Evolutionary conservation across 2,888 invertebrate genomes (phyloP), one percentile per base, ranked within the genome.

Genomic region (Alcis repandata): DNA sequence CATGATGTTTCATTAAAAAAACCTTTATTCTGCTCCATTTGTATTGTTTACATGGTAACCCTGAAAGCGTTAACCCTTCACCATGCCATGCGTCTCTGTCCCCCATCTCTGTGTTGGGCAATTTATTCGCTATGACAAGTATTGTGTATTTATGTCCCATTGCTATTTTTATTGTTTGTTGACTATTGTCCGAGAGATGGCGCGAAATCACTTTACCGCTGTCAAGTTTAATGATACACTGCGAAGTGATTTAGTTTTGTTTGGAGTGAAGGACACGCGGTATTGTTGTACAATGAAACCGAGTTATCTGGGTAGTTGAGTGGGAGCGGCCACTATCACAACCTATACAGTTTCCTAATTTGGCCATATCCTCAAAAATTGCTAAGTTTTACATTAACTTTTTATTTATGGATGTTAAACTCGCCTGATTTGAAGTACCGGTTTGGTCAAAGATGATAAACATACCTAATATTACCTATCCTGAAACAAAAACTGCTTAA

Each of bases 101-200:
- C 65, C 48, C 67, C 70, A 75, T 81, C 77, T 78, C 77, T 64
- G 82, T 76, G 84, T 90, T 87, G 86, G 83, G 84, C 80, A 79
- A 88, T 91, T 90, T 88, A 86, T 90, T 85, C 73, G 71, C 78
- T 81, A 83, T 85, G 87, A 90, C 87, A 85, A 74, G 82, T 84
- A 86, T 87, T 86, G 86, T 88, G 80, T 74, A 72, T 78, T 80
- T 73, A 77, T 78, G 83, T 81, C 79, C 71, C 71, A 52, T 80
- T 76, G 80, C 75, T 6, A 80, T 87, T 87, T 86, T 86, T 86
- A 80, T 81, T 84, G 51, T 64, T 80, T 85, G 80, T 80, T 70
- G 49, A 68, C 79, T 76, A 83, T 86, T 86, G 84, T 80, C 64
- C 76, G 76, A 69, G 69, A 58, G 70, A 69, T 73, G 71, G 76